phyloP scores from a whole-genome alignment of 2,797 vertebrate species.

The Mormyrops attenuatus region DNA sequence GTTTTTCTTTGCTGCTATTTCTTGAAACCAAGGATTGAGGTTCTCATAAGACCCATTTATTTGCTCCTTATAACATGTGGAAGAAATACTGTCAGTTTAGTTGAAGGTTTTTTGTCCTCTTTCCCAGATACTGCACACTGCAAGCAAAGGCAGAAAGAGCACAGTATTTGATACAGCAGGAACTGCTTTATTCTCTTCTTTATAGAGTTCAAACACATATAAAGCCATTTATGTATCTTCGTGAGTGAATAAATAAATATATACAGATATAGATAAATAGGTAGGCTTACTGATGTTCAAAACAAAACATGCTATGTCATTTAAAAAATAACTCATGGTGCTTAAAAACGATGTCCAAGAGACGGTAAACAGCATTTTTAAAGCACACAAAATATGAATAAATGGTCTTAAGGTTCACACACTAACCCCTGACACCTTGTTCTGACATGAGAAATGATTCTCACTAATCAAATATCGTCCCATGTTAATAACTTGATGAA shows the following conservation, averaged over 20 bases:
- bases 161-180: neutral
- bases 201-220: constrained; percentile 8
- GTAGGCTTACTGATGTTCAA: neutral
- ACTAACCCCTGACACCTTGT: neutral
- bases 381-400: neutral
- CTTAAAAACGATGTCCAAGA: neutral
- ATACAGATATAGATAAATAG: neutral
- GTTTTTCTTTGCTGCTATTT: neutral
- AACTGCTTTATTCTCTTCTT: constrained; percentile 9
- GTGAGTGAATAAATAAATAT: constrained; percentile 17
- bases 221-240: constrained; percentile 1
- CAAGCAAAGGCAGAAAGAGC: neutral
- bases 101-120: neutral
- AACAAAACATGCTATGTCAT: constrained; percentile 8
- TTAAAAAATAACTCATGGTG: constrained; percentile 13
- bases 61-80: neutral
- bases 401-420: neutral
- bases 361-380: neutral
- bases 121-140: neutral
- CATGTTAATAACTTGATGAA: neutral
- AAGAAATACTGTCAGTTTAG: neutral
- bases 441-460: neutral
- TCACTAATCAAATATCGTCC: neutral
- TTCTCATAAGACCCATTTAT: neutral
- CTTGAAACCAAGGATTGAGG: neutral